Conservation (phyloP, 2,797 vertebrate genomes). For the Sebastes steindachneri region DNA sequence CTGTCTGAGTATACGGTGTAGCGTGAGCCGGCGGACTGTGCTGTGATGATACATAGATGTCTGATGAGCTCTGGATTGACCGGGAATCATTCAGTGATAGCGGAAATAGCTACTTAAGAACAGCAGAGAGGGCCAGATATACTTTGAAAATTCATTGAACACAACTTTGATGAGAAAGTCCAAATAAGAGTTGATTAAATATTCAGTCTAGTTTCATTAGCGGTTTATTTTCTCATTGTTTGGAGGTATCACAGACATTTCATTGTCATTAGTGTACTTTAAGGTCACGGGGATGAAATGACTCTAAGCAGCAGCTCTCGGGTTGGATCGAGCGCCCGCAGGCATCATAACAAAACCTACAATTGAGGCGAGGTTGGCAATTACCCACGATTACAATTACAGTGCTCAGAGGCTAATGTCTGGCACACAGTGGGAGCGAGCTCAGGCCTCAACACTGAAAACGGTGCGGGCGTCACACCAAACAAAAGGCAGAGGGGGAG, state of each 20-base stretch:
- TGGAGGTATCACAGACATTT: background rate
- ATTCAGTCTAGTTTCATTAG: background rate
- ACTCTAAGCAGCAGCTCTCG: background rate
- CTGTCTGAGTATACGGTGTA: constrained; percentile 32
- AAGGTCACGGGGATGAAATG: background rate
- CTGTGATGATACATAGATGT: constrained; percentile 65
- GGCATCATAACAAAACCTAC: constrained; percentile 40
- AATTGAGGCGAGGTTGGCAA: constrained; percentile 43
- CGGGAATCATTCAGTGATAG: constrained; percentile 36
- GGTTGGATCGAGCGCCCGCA: constrained; percentile 1
- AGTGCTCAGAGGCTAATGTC: constrained; percentile 34
- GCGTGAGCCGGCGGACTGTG: constrained; percentile 57
- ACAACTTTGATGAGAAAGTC: constrained; percentile 35
- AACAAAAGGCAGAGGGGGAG: constrained; percentile 36
- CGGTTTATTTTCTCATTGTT: background rate
- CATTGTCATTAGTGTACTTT: background rate
- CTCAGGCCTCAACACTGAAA: constrained; percentile 23
- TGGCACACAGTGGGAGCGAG: constrained; percentile 25
- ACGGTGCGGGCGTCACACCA: constrained; percentile 2
- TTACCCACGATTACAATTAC: constrained; percentile 43
- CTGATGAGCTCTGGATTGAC: constrained; percentile 40
- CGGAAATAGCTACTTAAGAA: constrained; percentile 64
- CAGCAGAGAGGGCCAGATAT: constrained; percentile 7
- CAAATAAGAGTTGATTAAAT: background rate
- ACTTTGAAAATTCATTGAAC: constrained; percentile 52